Percentiles rank a stretch among this genome's conserved stretches.
Conservation (phyloP, 2,113 vertebrate species). For the Macaca mulatta region DNA sequence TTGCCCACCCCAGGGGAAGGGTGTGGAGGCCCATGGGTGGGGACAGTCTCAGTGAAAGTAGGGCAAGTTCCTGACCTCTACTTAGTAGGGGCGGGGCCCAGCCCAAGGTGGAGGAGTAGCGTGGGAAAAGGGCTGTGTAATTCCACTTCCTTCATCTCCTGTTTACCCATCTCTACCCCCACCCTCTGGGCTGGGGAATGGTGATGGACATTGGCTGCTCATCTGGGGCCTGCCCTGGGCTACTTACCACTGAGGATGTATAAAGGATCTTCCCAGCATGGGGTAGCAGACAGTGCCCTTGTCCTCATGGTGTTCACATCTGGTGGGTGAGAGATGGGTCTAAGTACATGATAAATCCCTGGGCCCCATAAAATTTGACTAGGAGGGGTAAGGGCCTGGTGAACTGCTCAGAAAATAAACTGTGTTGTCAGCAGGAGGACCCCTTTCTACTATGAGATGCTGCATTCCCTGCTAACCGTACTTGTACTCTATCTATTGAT, state of each 20-base stretch:
- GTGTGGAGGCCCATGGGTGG: slow-evolving; percentile 56
- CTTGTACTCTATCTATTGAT: not conserved
- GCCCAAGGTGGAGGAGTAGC: not conserved
- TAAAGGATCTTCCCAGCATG: not conserved
- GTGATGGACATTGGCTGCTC: not conserved
- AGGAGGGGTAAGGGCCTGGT: not conserved
- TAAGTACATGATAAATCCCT: not conserved
- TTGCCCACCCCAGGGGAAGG: slow-evolving; percentile 28
- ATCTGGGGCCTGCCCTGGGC: not conserved
- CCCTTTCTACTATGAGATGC: not conserved
- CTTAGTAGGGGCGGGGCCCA: not conserved
- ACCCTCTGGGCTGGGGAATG: not conserved
- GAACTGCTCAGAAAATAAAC: not conserved
- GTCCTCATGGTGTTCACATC: not conserved
- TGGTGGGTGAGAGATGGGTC: not conserved
- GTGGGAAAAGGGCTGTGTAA: slow-evolving; percentile 46
- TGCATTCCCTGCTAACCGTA: not conserved
- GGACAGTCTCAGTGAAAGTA: slow-evolving; percentile 47
- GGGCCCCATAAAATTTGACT: not conserved
- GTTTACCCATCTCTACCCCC: not conserved
- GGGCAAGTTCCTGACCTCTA: slow-evolving; percentile 53
- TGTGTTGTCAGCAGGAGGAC: not conserved
- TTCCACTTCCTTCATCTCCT: slow-evolving; percentile 41
- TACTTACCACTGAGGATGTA: not conserved
- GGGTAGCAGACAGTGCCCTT: not conserved